Evolutionary conservation across 2,113 vertebrate genomes (phyloP), one percentile per base, ranked within the genome.

Genomic region (Laterallus jamaicensis): DNA sequence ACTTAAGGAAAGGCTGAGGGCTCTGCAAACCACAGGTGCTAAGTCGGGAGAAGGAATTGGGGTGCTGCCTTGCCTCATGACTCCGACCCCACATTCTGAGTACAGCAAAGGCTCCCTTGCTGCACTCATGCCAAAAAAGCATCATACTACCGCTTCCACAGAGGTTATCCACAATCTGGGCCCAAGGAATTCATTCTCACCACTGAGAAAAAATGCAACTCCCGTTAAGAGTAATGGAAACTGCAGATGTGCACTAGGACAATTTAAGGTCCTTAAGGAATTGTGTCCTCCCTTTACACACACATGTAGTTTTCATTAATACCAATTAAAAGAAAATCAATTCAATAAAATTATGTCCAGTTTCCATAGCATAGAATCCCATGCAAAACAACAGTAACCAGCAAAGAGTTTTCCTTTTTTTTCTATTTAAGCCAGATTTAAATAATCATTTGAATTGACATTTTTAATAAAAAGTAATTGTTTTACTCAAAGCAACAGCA

Each of bases 391-490:
- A 89, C 37, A 77, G 63, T 28, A 93, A 82, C 58, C 47, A 90
- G 52, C 13, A 86, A 83, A 5, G 40, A 86, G 31, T 58, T 91
- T 85, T 52, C 9, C 47, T 40, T 64, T 54, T 25, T 71, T 50
- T 31, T 82, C 64, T 35, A 55, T 81, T 85, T 52, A 71, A 95
- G 71, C 69, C 64, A 75, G 76, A 85, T 91, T 94, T 95, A 93
- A 95, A 95, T 86, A 96, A 91, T 86, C 82, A 96, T 95, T 92
- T 8, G 47, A 96, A 92, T 90, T 96, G 93, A 95, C 90, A 92
- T 94, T 96, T 97, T 96, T 97, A 96, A 97, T 96, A 97, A 97
- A 97, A 97, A 96, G 84, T 92, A 95, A 96, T 96, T 94, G 93
- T 96, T 97, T 97, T 96, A 96, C 85, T 95, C 85, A 95, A 95